Percentiles rank a stretch among this genome's conserved stretches.
phyloP scores from a whole-genome alignment of 2,888 invertebrate species.

The Orthosia gracilis region DNA sequence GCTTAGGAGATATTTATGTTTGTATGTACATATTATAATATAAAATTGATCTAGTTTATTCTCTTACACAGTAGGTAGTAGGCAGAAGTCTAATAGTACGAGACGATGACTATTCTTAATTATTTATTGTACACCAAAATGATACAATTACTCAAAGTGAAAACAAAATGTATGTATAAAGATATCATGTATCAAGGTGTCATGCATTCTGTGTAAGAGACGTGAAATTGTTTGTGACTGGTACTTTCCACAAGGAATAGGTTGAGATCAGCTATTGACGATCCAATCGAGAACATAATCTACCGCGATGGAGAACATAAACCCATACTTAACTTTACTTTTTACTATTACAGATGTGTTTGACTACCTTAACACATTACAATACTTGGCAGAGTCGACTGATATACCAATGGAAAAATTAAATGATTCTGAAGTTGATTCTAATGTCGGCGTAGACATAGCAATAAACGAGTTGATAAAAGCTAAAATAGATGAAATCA shows the following conservation, averaged over 20 bases:
- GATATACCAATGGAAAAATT: not conserved
- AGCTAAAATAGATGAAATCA: conserved; percentile 58
- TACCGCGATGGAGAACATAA: not conserved
- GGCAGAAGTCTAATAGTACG: not conserved
- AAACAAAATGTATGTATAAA: no score
- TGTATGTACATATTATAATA: not conserved
- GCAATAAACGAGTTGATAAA: conserved; percentile 63
- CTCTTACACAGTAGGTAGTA: not conserved
- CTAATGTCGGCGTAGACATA: conserved; percentile 1
- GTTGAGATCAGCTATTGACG: not conserved
- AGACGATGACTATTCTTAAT: no score
- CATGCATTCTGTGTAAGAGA: not conserved
- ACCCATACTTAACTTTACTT: not conserved
- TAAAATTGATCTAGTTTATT: not conserved
- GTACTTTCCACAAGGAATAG: not conserved
- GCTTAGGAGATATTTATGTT: not conserved
- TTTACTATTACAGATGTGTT: conserved; percentile 23
- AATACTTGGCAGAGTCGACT: not conserved
- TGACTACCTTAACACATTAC: not conserved
- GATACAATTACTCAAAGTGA: no score
- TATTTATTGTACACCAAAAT: no score
- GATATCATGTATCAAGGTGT: no score
- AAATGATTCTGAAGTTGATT: not conserved
- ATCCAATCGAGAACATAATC: not conserved
- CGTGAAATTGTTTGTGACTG: not conserved